Evolutionary conservation across 1,140 invertebrate species (phyloP).

Genomic region (Camponotus pennsylvanicus): DNA sequence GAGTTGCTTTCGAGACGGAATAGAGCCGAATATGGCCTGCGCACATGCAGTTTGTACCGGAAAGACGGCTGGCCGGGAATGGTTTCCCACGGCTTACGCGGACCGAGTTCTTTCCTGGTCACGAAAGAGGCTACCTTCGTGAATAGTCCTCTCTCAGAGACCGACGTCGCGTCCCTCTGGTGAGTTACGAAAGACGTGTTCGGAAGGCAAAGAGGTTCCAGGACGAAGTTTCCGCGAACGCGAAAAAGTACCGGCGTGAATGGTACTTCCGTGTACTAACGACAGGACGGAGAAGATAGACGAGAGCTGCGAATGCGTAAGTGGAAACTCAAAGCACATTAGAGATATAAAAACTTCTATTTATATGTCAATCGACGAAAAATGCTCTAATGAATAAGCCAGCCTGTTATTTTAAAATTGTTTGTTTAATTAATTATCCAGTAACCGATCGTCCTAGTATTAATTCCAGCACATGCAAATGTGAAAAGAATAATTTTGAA

Average conservation of each 20-base stretch:
- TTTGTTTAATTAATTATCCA: background rate
- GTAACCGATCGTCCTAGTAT: too few species aligned
- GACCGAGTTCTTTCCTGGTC: slow-evolving; percentile 47
- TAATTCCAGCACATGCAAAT: background rate
- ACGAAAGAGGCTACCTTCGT: slow-evolving; percentile 44
- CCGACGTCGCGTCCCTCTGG: slow-evolving; percentile 48
- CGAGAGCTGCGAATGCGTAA: slow-evolving; percentile 26
- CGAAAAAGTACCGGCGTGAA: slow-evolving; percentile 51
- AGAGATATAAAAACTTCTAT: slow-evolving; percentile 5
- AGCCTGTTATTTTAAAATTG: too few species aligned
- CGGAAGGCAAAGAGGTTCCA: slow-evolving; percentile 66
- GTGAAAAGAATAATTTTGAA: background rate
- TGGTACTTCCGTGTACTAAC: slow-evolving; percentile 52
- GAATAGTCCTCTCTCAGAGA: slow-evolving; percentile 39
- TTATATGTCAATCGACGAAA: background rate
- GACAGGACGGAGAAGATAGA: slow-evolving; percentile 13
- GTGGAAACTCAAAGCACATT: background rate
- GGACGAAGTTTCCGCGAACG: slow-evolving; percentile 60
- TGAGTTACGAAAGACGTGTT: slow-evolving; percentile 71
- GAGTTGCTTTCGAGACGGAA: slow-evolving; percentile 54
- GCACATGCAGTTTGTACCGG: slow-evolving; percentile 37
- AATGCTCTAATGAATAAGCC: background rate
- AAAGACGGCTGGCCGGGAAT: slow-evolving; percentile 31
- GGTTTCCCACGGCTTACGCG: slow-evolving; percentile 54
- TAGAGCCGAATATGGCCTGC: slow-evolving; percentile 59